Base-by-base conservation (phyloP, 30 jellyfish, hydroid and myxozoan species). In the Hydractinia echinata region DNA sequence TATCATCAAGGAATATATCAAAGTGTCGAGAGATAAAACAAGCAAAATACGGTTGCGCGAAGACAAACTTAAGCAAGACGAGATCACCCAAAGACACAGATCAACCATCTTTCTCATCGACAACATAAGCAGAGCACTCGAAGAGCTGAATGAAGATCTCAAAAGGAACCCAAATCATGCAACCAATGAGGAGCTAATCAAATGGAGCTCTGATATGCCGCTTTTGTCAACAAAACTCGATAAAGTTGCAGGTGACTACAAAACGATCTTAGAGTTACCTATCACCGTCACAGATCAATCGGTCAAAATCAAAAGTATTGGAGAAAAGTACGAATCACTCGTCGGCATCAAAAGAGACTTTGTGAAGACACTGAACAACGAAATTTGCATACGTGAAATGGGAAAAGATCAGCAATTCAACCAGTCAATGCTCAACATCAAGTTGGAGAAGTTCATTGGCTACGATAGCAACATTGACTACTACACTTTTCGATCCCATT, bases 401-500 rank as follows among this genome's bases (percentile, higher is more conserved):
- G 50, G 1, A 7, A 72, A 72, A 51, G 66, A 72, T 3, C n/a
- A 72, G 11, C 82, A 10, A 18, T 13, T 72, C 72, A 72, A 54
- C 54, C 44, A 72, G 4, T 72, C 82, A 72, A 72, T 19, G 1
- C 73, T 72, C 54, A 72, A 72, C 82, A 72, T 72, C 54, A 72
- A 54, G 51, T 54, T 72, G 50, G 72, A 72, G 19, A 72, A 72
- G 82, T 72, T 72, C 54, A 18, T 66, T 72, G 82, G 82, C n/a
- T 72, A 72, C 51, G 50, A 51, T 15, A 21, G 54, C 51, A 54
- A 18, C 15, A 51, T 72, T 13, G 82, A 72, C 82, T 72, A 19
- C 51, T 72, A 3, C 51, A 72, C 82, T 21, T 72, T 72, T 72
- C 50, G 54, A 72, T 72, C 82, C 30, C 50, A 3, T 51, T 72